A percentile compares a stretch with the other conserved stretches of the same genome.
These are phyloP conservation scores for Palythoa heliodiscus DNA, from an alignment of 92 coral and sea anemone genomes.

Conservation along the genomic window DNA sequence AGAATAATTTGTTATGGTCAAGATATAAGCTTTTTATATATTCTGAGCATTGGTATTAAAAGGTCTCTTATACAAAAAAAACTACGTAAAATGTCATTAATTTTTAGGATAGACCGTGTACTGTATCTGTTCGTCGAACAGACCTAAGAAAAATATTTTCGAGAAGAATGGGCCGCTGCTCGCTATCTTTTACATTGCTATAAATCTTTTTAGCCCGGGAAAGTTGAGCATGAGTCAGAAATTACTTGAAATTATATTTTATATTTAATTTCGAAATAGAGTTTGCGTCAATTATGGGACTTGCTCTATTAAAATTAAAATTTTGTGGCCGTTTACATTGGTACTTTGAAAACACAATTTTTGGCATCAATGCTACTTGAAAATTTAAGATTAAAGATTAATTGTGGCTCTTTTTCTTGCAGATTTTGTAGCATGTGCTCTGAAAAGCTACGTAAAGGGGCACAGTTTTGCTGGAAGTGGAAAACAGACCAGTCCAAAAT, in stretches of 20 bases:
- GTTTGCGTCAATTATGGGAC: too few species aligned
- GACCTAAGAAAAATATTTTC: too few species aligned
- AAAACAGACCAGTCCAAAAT: slow-evolving; percentile 53
- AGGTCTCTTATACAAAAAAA: too few species aligned
- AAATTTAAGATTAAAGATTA: background rate
- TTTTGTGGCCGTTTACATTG: slow-evolving; percentile 7
- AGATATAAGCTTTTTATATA: too few species aligned
- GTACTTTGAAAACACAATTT: background rate
- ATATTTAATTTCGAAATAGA: background rate
- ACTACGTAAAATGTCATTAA: too few species aligned
- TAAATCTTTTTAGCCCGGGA: slow-evolving; percentile 1
- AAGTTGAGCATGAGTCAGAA: slow-evolving; percentile 19
- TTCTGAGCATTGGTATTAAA: too few species aligned
- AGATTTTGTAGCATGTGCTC: slow-evolving; percentile 14
- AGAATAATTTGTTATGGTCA: too few species aligned
- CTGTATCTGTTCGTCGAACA: too few species aligned
- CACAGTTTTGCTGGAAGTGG: slow-evolving; percentile 49
- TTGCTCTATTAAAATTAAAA: background rate
- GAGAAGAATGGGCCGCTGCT: too few species aligned
- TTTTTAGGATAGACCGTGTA: too few species aligned
- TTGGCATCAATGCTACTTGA: background rate
- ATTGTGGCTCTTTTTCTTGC: background rate
- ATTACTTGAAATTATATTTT: background rate
- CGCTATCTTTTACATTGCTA: background rate
- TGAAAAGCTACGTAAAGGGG: slow-evolving; percentile 30